These are phyloP conservation scores for Oryzias woworae DNA, from an alignment of 2,113 vertebrate species.

Conservation along the genomic window DNA sequence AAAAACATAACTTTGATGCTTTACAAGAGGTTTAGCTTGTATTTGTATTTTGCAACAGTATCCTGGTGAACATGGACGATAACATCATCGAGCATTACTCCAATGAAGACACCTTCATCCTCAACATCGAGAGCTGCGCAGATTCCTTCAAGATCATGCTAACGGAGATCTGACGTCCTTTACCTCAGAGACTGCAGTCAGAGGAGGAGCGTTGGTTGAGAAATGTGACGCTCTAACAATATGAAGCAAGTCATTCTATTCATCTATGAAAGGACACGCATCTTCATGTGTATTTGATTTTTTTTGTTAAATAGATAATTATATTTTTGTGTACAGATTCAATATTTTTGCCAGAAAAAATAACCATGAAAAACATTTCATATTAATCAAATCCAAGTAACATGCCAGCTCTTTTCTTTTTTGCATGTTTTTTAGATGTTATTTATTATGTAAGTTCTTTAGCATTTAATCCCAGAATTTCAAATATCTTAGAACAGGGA, in stretches of 20 bases:
- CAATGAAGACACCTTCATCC: slow-evolving; percentile 96
- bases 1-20: neutral
- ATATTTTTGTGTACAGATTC: too few species aligned
- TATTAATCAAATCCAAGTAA: slow-evolving; percentile 46
- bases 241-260: slow-evolving; percentile 39
- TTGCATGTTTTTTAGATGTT: slow-evolving; percentile 37
- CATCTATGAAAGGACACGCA: slow-evolving; percentile 15
- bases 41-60: slow-evolving; percentile 70
- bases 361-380: slow-evolving; percentile 33
- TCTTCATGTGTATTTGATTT: slow-evolving; percentile 11
- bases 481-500: slow-evolving; percentile 14
- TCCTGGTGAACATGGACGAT: slow-evolving; percentile 98
- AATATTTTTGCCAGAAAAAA: slow-evolving; percentile 33
- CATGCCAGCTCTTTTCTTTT: slow-evolving; percentile 39
- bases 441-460: slow-evolving; percentile 66
- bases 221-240: slow-evolving; percentile 36
- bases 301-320: too few species aligned
- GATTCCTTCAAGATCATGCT: slow-evolving; percentile 94
- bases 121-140: slow-evolving; percentile 87
- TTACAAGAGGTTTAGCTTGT: neutral
- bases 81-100: slow-evolving; percentile 98
- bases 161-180: slow-evolving; percentile 81
- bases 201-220: slow-evolving; percentile 33
- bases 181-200: slow-evolving; percentile 12
- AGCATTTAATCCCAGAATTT: slow-evolving; percentile 43